These are phyloP conservation scores for Polia nebulosa DNA, from an alignment of 2,888 invertebrate species.

Conservation along the genomic window DNA sequence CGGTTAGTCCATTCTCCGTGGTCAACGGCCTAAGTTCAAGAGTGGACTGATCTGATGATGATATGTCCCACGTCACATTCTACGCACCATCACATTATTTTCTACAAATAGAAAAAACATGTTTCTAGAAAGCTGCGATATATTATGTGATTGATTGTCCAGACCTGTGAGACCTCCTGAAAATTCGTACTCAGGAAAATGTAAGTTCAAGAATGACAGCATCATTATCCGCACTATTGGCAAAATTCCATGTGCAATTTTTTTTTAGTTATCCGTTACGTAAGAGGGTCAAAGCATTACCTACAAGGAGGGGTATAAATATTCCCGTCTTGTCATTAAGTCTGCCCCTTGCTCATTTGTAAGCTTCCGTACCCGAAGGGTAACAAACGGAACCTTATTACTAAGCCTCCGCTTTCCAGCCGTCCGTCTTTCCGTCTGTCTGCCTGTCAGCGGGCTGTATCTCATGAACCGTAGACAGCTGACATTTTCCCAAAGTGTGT, in stretches of 20 bases:
- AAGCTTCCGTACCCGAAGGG: too few species aligned
- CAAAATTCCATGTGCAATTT: background rate
- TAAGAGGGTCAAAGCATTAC: background rate
- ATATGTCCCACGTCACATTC: background rate
- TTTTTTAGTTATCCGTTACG: background rate
- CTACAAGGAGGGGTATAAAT: background rate
- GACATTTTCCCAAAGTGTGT: too few species aligned
- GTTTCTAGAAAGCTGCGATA: background rate
- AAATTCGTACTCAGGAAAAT: background rate
- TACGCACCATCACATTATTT: background rate
- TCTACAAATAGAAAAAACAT: background rate
- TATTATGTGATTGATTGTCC: constrained; percentile 19
- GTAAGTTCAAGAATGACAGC: constrained; percentile 17
- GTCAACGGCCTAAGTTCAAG: too few species aligned
- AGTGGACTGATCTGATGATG: background rate
- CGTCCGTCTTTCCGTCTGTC: too few species aligned
- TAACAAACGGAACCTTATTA: too few species aligned
- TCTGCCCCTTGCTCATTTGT: too few species aligned
- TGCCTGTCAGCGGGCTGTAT: too few species aligned
- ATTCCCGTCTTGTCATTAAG: background rate
- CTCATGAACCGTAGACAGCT: too few species aligned
- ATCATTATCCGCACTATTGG: constrained; percentile 23
- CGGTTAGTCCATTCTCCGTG: too few species aligned
- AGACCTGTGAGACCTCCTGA: constrained; percentile 8
- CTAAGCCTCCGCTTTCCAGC: too few species aligned